Base-by-base conservation (phyloP, 2,797 vertebrate genomes). In the Zenarchopterus dispar region DNA sequence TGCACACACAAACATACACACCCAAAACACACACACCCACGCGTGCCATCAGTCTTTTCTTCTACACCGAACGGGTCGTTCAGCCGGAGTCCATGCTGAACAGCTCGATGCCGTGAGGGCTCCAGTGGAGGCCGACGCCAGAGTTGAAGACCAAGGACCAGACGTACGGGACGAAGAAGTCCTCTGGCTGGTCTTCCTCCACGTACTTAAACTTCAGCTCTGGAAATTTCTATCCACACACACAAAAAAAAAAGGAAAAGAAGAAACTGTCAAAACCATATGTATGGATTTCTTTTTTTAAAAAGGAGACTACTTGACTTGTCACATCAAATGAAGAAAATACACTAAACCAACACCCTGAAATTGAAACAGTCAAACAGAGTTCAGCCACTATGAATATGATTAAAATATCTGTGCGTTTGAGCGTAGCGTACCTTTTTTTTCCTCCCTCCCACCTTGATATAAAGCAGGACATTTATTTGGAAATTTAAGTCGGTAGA, bases 151-250 rank as follows among this genome's bases (percentile, higher is more conserved):
- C 95, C 82, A 99, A 91, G 2, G 97, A 99, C 97, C 97, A 99
- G 39, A 97, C 95, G 0, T 98, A 99, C 0, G 97, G 97, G 88
- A 99, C 95, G 91, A 99, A 99, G 89, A 99, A 99, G 72, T 99
- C 97, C 79, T 99, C 97, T 0, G 97, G 97, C 80, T 98, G 96
- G 80, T 99, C 97, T 73, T 99, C 97, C 82, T 99, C 97, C 84
- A 99, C 97, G 0, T 99, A 99, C 74, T 98, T 98, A 70, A 99
- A 99, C 86, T 99, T 99, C 74, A 99, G 89, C 86, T 99, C 97
- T 0, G 97, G 97, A 84, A 99, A 99, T 73, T 98, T 98, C 97
- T 99, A 85, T 78, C 88, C 0, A 92, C 75, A 84, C 15, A 88
- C 48, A 79, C 41, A 61, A 21, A 67, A 23, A 59, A 60, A 50